Conservation (phyloP, 2,888 invertebrate genomes). For the Therioaphis trifolii region DNA sequence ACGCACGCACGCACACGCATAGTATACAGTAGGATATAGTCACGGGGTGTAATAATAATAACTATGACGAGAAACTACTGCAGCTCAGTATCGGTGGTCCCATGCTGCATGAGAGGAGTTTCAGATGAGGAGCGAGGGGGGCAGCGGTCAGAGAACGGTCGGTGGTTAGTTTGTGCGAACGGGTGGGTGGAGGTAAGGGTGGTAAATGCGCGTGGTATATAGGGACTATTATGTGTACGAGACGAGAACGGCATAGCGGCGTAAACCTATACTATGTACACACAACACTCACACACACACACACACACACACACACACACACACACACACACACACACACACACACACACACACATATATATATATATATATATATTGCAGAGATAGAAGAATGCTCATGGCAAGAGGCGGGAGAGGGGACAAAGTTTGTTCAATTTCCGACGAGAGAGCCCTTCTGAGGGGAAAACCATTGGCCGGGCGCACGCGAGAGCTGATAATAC, state of each 20-base stretch:
- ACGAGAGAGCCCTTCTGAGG: not conserved
- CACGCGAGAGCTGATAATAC: not conserved
- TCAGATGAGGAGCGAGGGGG: not conserved
- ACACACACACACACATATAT: too few relatives aligned
- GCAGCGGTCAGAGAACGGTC: slow-evolving; percentile 6
- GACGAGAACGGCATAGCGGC: too few relatives aligned
- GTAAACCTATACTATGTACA: too few relatives aligned
- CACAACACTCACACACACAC: too few relatives aligned
- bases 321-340: too few relatives aligned
- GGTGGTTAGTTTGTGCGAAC: not conserved
- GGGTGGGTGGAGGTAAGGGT: not conserved
- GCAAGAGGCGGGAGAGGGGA: not conserved
- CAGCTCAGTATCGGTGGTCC: not conserved
- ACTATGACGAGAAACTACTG: not conserved
- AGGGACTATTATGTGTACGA: not conserved
- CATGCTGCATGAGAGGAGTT: not conserved
- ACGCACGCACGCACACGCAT: too few relatives aligned
- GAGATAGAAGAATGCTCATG: too few relatives aligned
- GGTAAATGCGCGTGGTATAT: not conserved
- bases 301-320: too few relatives aligned
- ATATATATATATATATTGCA: too few relatives aligned
- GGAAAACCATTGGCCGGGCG: slow-evolving; percentile 20
- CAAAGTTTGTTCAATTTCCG: slow-evolving; percentile 42
- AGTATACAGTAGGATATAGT: not conserved
- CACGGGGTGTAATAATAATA: not conserved